Evolutionary conservation across 2,888 invertebrate genomes (phyloP).

Genomic region (Prenolepis imparis): DNA sequence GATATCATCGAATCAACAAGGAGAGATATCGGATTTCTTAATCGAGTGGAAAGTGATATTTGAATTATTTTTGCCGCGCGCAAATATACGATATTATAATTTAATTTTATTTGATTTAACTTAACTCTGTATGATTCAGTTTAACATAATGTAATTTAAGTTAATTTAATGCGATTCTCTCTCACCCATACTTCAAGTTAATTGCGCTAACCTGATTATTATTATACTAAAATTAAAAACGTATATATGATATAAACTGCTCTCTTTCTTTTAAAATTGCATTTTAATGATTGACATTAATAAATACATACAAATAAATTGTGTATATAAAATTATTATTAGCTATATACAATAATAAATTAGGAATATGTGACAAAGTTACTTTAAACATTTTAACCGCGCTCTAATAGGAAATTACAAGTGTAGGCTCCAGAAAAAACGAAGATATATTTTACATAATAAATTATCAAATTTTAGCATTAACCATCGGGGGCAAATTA

Average conservation of each 20-base stretch:
- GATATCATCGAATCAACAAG: conserved; percentile 33
- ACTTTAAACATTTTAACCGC: neutral
- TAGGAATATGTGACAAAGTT: neutral
- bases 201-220: conserved; percentile 10
- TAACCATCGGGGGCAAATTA: conserved; percentile 10
- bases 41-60: conserved; percentile 6
- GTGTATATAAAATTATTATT: neutral
- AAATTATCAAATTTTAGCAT: conserved; percentile 42
- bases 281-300: too few relatives aligned
- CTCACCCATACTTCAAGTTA: conserved; percentile 3
- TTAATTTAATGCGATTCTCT: conserved; percentile 15
- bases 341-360: neutral
- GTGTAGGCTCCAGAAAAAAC: neutral
- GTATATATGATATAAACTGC: neutral
- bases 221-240: neutral
- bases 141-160: neutral
- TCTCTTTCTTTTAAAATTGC: neutral
- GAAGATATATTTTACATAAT: neutral
- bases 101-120: conserved; percentile 15
- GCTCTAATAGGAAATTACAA: neutral
- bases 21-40: conserved; percentile 40
- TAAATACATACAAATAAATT: neutral
- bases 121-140: neutral
- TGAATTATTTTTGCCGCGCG: conserved; percentile 25
- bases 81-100: neutral